Evolutionary conservation across 2,888 invertebrate species (phyloP), one percentile per base, ranked within the genome.

Genomic region (Rosalia funebris): DNA sequence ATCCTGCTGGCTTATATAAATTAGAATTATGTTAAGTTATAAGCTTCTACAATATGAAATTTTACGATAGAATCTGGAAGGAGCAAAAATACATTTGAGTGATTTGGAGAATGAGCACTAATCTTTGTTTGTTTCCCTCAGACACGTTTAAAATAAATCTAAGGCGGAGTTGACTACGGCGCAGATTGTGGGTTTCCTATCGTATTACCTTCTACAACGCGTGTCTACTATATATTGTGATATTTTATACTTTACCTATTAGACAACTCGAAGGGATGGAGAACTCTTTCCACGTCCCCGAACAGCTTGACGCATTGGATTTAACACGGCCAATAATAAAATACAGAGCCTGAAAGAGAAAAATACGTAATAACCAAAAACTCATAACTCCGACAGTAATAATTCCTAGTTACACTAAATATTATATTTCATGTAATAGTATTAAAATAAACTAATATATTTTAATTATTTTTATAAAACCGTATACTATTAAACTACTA

Each of bases 271-370:
- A 85, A 85, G 81, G 85, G 84, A 82, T 85, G 84, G 79, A 85
- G 84, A 82, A 85, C 83, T 80, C 85, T 83, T 82, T 86, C 86
- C 85, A 86, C 85, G 83, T 86, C 83, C 82, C 85, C 85, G 86
- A 85, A 86, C 86, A 86, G 86, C 84, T 86, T 86, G 86, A 85
- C 80, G 86, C 85, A 85, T 86, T 86, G 84, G 84, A 78, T 84
- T 82, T 76, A 82, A 83, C 82, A 77, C 76, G 72, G 65, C 68
- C 73, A 77, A 65, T 57, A 60, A 75, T 77, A 80, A 80, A 82
- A 83, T 80, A 76, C 67, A 77, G 79, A 82, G 85, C 86, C 86
- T 86, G 82, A 41, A 83, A 84, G 72, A 76, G 79, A 79, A 66
- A 66, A 68, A 36, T 12, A 45, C 15, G 53, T 60, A 48, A 44